phyloP scores from a whole-genome alignment of 2,113 vertebrate genomes.

The Cebidichthys violaceus region DNA sequence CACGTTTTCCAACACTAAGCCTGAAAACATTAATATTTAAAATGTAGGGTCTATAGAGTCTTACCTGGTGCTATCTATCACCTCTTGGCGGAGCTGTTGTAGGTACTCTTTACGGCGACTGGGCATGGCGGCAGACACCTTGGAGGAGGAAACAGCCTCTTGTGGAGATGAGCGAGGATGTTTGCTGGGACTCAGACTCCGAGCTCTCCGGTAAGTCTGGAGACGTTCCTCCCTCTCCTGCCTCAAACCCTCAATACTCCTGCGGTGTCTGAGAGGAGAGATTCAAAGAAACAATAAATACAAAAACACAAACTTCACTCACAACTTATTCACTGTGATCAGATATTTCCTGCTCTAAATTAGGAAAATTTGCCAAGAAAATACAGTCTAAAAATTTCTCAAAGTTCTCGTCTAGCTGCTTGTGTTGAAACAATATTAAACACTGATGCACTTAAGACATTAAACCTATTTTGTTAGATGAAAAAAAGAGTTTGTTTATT shows the following conservation, averaged over 20 bases:
- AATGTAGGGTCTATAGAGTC: not conserved
- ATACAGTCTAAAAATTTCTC: not conserved
- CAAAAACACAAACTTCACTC: not conserved
- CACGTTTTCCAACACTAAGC: not conserved
- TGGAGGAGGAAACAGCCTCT: constrained; percentile 55
- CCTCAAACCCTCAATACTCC: constrained; percentile 85
- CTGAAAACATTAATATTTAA: not conserved
- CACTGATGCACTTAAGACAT: not conserved
- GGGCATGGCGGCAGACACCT: constrained; percentile 78
- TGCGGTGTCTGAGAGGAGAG: constrained; percentile 84
- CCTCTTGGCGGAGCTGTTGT: constrained; percentile 87
- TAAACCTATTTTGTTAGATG: not conserved
- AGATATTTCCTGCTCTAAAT: not conserved
- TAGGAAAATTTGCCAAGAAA: not conserved
- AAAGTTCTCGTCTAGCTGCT: not conserved
- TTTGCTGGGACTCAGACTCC: constrained; percentile 90
- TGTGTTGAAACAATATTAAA: not conserved
- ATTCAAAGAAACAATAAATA: not conserved
- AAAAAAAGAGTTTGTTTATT: not conserved
- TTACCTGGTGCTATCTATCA: constrained; percentile 88
- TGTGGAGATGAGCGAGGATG: constrained; percentile 67
- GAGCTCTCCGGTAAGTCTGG: constrained; percentile 83
- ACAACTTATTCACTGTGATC: not conserved
- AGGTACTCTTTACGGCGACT: constrained; percentile 86
- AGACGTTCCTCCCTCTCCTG: constrained; percentile 86